phyloP scores from a whole-genome alignment of 2,113 vertebrate genomes.

The Coturnix japonica region DNA sequence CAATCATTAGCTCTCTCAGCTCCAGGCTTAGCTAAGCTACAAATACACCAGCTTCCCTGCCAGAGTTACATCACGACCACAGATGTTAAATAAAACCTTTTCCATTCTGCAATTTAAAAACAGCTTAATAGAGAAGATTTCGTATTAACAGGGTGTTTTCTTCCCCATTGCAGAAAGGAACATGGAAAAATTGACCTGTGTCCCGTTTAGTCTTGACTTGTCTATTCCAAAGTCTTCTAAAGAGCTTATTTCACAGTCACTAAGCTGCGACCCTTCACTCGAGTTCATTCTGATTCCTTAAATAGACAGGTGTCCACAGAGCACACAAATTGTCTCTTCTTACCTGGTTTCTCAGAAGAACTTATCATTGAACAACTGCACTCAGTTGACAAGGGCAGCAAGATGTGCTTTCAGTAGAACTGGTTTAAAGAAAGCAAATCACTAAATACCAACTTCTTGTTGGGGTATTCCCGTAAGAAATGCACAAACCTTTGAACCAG shows the following conservation, averaged over 20 bases:
- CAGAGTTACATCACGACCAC: background rate
- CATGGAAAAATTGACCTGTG: conserved; percentile 48
- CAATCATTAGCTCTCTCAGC: conserved; percentile 15
- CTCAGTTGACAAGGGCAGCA: background rate
- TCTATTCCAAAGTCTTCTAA: background rate
- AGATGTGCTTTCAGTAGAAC: background rate
- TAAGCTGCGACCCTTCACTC: conserved; percentile 30
- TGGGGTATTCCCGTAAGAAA: background rate
- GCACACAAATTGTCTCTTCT: background rate
- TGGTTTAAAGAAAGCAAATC: background rate
- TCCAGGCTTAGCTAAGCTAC: background rate
- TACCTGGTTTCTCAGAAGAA: background rate
- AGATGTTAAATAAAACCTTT: conserved; percentile 27
- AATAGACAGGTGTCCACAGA: conserved; percentile 8
- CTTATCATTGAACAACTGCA: background rate
- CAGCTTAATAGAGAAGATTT: conserved; percentile 17
- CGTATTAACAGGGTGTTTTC: conserved; percentile 45
- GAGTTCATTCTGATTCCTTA: conserved; percentile 21
- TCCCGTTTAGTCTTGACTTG: conserved; percentile 40
- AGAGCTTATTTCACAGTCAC: background rate
- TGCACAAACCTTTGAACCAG: background rate
- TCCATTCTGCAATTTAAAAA: conserved; percentile 22
- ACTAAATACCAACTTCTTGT: background rate
- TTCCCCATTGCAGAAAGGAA: background rate
- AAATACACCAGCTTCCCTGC: background rate